Evolutionary conservation across 2,888 invertebrate genomes (phyloP).

Genomic region (Rhagium mordax): DNA sequence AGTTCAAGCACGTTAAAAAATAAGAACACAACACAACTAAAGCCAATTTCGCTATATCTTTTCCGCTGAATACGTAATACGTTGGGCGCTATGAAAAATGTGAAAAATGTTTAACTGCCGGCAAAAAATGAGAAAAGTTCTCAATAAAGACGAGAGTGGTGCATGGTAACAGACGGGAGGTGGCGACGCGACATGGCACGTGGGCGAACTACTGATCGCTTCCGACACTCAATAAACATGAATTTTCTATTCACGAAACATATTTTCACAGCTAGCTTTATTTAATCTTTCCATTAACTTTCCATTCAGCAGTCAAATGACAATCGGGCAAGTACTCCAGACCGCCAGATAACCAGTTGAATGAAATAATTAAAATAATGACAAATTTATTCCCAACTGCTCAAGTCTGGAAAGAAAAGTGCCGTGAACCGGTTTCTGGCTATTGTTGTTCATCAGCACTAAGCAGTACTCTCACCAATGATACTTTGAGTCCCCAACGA

Average conservation of each 20-base stretch:
- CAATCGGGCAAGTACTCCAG: no score
- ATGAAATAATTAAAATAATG: no score
- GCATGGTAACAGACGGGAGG: constrained; percentile 44
- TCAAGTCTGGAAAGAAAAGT: no score
- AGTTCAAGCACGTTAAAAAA: constrained; percentile 26
- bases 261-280: background rate
- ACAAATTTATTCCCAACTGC: no score
- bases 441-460: no score
- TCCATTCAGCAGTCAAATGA: no score
- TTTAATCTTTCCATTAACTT: background rate
- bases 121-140: constrained; percentile 56
- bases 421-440: no score
- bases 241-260: constrained; percentile 39
- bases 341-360: no score
- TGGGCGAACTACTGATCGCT: constrained; percentile 55
- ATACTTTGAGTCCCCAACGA: no score
- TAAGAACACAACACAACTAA: constrained; percentile 30
- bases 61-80: constrained; percentile 33
- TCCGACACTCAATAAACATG: constrained; percentile 55
- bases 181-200: constrained; percentile 53
- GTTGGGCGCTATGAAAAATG: constrained; percentile 50
- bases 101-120: constrained; percentile 60
- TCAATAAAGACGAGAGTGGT: constrained; percentile 55
- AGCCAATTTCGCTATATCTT: constrained; percentile 32
- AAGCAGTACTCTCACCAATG: no score